Evolutionary conservation across 2,113 vertebrate genomes (phyloP), one percentile per base, ranked within the genome.

Genomic region (Tychaedon coryphoeus): DNA sequence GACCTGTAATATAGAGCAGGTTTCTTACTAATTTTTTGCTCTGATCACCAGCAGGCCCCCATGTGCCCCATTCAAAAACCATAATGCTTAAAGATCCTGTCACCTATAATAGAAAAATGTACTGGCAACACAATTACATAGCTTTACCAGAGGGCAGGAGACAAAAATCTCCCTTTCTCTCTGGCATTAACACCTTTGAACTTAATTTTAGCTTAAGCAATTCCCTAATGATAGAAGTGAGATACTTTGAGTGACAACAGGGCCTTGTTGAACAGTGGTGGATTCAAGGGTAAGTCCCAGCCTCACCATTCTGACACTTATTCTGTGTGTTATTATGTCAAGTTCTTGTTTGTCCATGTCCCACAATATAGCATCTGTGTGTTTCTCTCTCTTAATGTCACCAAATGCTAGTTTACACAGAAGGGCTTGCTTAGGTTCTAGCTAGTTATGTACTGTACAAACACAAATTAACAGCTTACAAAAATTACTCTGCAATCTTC

Each of bases 321-420:
- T 96, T 60, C 58, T 72, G 34, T n/a, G 70, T 78, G 38, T 65
- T 85, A 76, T 40, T 93, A 56, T 81, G 74, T 47, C 88, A 3
- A 47, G 38, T 93, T 91, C 86, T 71, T 95, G 81, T 92, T 95
- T 93, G 95, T 95, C 95, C 91, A 91, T 75, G 86, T 64, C 92
- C 86, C 76, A 61, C 76, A 88, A 38, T 36, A 48, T 17, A 82
- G 83, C 91, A 94, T 92, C 85, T 93, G 92, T 86, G 90, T 93
- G 80, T 96, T 96, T 95, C 81, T 95, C 85, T 80, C 48, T 54
- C 92, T 96, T 87, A 95, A 95, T 96, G 93, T 96, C 90, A 95
- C 96, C 81, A 97, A 89, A 91, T 95, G 86, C 71, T 95, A 60
- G 92, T 95, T 97, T 95, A 82, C 62, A 81, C 74, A 91, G 92